These are phyloP conservation scores for Scaptodrosophila latifasciaeformis DNA, from an alignment of 2,888 invertebrate species.

Conservation along the genomic window DNA sequence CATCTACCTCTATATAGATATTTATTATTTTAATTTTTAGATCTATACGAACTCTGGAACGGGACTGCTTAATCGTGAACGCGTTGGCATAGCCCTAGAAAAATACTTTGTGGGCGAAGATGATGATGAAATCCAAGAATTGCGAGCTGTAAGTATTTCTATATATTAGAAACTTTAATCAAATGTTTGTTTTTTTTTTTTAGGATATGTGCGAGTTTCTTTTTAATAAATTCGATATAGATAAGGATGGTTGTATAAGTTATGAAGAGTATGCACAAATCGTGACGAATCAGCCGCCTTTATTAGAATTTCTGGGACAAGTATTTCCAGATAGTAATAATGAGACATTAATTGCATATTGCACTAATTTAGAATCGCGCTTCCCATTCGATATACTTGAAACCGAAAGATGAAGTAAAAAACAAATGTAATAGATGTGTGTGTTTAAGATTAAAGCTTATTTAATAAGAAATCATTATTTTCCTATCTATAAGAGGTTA, in stretches of 20 bases:
- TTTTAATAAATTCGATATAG: constrained; percentile 84
- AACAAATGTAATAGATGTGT: not conserved
- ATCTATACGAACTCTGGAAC: constrained; percentile 81
- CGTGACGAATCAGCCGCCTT: constrained; percentile 79
- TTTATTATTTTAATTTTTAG: too few relatives aligned
- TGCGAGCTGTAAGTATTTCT: constrained; percentile 52
- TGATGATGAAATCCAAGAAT: constrained; percentile 84
- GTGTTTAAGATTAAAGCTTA: not conserved
- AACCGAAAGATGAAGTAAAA: not conserved
- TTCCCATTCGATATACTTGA: constrained; percentile 20
- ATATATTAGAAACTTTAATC: not conserved
- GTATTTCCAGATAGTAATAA: constrained; percentile 79
- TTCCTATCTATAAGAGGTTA: too few relatives aligned
- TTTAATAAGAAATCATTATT: too few relatives aligned
- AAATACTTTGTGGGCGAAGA: constrained; percentile 77
- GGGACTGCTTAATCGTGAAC: constrained; percentile 81
- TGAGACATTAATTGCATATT: constrained; percentile 69
- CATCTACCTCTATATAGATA: too few relatives aligned
- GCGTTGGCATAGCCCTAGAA: constrained; percentile 77
- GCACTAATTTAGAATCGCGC: constrained; percentile 53
- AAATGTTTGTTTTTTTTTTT: not conserved
- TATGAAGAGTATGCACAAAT: constrained; percentile 77
- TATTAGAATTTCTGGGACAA: constrained; percentile 84
- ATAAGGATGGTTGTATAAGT: constrained; percentile 84
- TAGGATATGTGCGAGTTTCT: constrained; percentile 84